Evolutionary conservation across 2,888 invertebrate species (phyloP).

Genomic region (Trichopria drosophilae): DNA sequence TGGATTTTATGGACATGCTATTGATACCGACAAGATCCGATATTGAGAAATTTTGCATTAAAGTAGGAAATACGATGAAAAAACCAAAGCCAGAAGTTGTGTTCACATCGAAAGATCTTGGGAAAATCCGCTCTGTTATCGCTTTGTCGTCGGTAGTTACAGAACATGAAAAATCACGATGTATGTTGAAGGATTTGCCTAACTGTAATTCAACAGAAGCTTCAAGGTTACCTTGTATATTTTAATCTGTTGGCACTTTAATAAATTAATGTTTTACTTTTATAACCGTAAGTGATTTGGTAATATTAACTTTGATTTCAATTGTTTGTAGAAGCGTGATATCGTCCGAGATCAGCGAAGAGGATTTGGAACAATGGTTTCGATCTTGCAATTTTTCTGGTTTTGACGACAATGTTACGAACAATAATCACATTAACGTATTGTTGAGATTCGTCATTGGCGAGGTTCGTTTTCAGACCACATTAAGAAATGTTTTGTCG

Average conservation of each 20-base stretch:
- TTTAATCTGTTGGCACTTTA: background rate
- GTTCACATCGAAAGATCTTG: constrained; percentile 37
- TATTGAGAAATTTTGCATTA: constrained; percentile 37
- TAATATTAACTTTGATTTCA: constrained; percentile 16
- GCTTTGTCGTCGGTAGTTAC: constrained; percentile 46
- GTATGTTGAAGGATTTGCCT: constrained; percentile 39
- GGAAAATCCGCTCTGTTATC: constrained; percentile 41
- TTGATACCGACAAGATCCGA: constrained; percentile 54
- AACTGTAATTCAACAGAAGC: constrained; percentile 42
- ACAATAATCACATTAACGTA: constrained; percentile 72
- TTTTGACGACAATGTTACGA: constrained; percentile 81
- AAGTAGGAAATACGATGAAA: constrained; percentile 28
- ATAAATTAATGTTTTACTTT: background rate
- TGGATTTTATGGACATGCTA: constrained; percentile 66
- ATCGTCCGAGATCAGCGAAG: constrained; percentile 71
- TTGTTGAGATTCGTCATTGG: constrained; percentile 73
- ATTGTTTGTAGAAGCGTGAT: constrained; percentile 58
- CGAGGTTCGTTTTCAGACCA: too few relatives aligned
- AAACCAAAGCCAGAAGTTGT: constrained; percentile 17
- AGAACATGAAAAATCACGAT: constrained; percentile 37
- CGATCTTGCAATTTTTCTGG: constrained; percentile 77
- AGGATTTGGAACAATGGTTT: constrained; percentile 74
- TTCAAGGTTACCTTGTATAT: constrained; percentile 47
- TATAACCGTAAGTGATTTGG: background rate
- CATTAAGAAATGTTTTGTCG: too few relatives aligned